phyloP scores from a whole-genome alignment of 2,888 invertebrate genomes.

The Ypsolopha scabrella region DNA sequence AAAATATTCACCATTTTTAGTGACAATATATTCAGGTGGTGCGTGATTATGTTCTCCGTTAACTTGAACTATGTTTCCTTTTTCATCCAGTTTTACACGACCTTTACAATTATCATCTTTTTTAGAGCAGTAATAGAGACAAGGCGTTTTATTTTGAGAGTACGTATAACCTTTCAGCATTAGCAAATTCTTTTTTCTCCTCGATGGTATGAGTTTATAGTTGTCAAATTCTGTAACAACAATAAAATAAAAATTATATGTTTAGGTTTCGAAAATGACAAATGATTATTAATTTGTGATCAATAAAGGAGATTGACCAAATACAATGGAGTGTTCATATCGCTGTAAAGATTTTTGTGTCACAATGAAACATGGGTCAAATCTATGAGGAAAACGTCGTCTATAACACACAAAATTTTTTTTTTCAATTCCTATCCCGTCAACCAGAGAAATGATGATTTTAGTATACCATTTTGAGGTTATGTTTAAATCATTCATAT shows the following conservation, averaged over 20 bases:
- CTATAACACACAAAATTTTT: no score
- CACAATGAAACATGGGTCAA: no score
- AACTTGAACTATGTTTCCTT: constrained; percentile 2
- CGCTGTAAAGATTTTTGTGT: no score
- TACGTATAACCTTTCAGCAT: constrained; percentile 15
- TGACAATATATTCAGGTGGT: constrained; percentile 3
- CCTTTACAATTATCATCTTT: background rate
- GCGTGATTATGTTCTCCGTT: constrained; percentile 6
- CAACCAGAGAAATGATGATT: no score
- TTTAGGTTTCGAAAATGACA: background rate
- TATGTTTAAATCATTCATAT: no score
- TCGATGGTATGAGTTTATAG: constrained; percentile 15
- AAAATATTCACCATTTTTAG: no score
- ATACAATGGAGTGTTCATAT: no score
- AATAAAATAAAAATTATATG: background rate
- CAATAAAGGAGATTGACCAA: no score
- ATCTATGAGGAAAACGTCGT: no score
- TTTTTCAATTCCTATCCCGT: no score
- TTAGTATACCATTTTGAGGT: no score
- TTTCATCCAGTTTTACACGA: background rate
- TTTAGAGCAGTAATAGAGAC: background rate
- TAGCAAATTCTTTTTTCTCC: constrained; percentile 17
- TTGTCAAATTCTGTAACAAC: background rate
- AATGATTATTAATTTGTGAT: no score
- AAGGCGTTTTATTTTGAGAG: constrained; percentile 10